Evolutionary conservation across 2,113 vertebrate species (phyloP), one percentile per base, ranked within the genome.

Genomic region (Pandion haliaetus): DNA sequence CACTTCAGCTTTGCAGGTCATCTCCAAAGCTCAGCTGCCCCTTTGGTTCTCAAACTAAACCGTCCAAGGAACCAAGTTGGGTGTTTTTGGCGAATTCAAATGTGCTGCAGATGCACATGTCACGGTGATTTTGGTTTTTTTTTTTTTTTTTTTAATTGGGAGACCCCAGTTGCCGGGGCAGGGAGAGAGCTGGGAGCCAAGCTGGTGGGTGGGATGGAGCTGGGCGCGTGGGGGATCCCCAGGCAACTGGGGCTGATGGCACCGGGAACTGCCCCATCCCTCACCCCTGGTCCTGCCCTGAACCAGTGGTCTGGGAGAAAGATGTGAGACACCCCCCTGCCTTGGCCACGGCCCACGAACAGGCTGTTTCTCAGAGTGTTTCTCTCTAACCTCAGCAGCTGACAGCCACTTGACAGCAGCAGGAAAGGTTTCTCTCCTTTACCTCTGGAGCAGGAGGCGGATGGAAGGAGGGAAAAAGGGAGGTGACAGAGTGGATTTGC

Each of bases 301-400:
- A 40, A 17, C 40, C 38, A 5, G 32, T 6, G 54, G 5, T 23
- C 52, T 58, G 26, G 32, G 44, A 66, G 45, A 59, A 63, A 52
- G 38, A 6, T 69, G 76, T 13, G 58, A 58, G 71, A 15, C 2
- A 14, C 16, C 44, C 12, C 44, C 10, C 44, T n/a, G n/a, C n/a
- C 11, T 34, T 2, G 7, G 36, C 17, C 66, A 21, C 4, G 2
- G 47, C 17, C 65, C 5, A 0, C 4, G 6, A 11, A 15, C 14
- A 9, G 69, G 44, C 10, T 78, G n/a, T 2, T 72, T 36, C 52
- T 69, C 36, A 3, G 61, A 29, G 36, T 20, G 32, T 45, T 87
- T 55, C 42, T 54, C 86, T 50, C 54, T 5, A 54, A 31, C 12
- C 71, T 63, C 38, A 65, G 31, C 58, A 55, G 72, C 55, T 69